Percentiles rank a stretch among this genome's conserved stretches.
Conservation (phyloP, 2,888 invertebrate species). For the Callyntrura sp. region DNA sequence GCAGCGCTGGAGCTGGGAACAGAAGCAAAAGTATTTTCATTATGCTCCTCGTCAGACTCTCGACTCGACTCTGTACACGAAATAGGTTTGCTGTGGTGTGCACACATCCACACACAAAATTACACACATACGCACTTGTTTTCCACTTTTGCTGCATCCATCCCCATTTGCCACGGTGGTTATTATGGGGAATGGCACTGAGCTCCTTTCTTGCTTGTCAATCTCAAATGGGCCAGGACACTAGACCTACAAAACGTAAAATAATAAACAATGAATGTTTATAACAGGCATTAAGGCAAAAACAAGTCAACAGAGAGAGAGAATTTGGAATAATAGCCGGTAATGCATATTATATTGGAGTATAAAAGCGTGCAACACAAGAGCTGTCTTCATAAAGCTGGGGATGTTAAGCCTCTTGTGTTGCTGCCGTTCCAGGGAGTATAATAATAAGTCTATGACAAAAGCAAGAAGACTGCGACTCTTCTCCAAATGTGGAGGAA, state of each 20-base stretch:
- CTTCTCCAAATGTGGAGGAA: too few species aligned
- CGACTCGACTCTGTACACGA: neutral
- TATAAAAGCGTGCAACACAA: too few species aligned
- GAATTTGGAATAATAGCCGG: neutral
- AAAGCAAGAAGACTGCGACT: too few species aligned
- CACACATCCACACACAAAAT: neutral
- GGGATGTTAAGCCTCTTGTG: too few species aligned
- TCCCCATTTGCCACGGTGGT: neutral
- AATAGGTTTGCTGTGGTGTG: neutral
- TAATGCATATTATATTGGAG: neutral
- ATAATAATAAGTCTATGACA: too few species aligned
- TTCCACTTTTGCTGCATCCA: slow-evolving; percentile 8
- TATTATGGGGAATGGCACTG: neutral
- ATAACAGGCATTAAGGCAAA: neutral
- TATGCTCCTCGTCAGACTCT: slow-evolving; percentile 7
- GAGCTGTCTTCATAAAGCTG: too few species aligned
- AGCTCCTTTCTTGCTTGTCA: slow-evolving; percentile 36
- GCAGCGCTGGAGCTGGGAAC: neutral
- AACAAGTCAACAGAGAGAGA: neutral
- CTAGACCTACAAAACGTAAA: neutral
- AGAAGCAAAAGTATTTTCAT: slow-evolving; percentile 5
- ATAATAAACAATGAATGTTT: too few species aligned
- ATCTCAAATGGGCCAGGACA: slow-evolving; percentile 55
- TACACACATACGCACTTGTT: slow-evolving; percentile 4
- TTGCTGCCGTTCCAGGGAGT: too few species aligned